A percentile compares a stretch with the other conserved stretches of the same genome.
phyloP scores from a whole-genome alignment of 2,113 vertebrate genomes.

The Oreocharis arfaki region DNA sequence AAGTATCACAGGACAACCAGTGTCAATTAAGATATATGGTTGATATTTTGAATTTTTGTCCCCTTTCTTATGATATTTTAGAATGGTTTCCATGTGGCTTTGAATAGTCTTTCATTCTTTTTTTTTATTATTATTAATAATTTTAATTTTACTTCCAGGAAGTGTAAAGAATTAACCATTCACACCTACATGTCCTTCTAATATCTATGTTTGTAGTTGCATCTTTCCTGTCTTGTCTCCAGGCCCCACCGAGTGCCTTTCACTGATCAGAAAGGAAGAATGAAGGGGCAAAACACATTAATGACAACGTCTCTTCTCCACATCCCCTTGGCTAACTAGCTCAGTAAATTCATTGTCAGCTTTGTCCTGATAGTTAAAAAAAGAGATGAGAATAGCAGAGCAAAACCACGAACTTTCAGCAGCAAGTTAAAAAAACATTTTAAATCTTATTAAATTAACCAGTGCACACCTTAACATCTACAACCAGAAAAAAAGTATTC shows the following conservation, averaged over 20 bases:
- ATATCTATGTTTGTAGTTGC: neutral
- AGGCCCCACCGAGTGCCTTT: neutral
- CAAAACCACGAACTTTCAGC: neutral
- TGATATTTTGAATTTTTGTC: neutral
- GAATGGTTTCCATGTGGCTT: neutral
- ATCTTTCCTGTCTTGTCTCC: neutral
- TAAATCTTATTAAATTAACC: neutral
- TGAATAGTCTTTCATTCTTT: neutral
- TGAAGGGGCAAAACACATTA: neutral
- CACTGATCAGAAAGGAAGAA: neutral
- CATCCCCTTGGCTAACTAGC: neutral
- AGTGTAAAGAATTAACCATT: neutral
- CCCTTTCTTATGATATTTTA: neutral
- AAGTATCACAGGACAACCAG: neutral
- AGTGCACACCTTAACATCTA: neutral
- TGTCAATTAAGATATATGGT: neutral
- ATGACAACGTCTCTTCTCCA: neutral
- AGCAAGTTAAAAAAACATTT: neutral
- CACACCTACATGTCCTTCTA: neutral
- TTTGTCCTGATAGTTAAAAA: neutral
- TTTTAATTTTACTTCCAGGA: neutral
- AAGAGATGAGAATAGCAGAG: neutral
- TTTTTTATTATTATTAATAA: neutral
- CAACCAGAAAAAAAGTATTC: neutral
- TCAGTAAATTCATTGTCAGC: neutral